phyloP scores from a whole-genome alignment of 2,113 vertebrate genomes.

The Daubentonia madagascariensis region DNA sequence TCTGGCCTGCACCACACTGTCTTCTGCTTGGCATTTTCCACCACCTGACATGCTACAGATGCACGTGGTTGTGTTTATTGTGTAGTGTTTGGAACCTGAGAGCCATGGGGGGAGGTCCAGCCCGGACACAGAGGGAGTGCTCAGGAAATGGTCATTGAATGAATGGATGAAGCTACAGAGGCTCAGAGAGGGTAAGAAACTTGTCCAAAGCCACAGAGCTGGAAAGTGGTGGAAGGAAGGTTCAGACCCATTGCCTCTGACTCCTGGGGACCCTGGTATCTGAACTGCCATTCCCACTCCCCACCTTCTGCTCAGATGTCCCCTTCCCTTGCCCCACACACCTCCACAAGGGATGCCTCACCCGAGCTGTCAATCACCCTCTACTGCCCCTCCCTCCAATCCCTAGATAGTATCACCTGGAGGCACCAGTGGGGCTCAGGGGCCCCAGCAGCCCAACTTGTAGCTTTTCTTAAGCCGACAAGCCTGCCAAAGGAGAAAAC shows the following conservation, averaged over 20 bases:
- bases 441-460: background rate
- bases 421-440: too few species aligned
- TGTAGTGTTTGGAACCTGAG: background rate
- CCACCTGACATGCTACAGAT: rapidly evolving
- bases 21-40: background rate
- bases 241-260: background rate
- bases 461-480: background rate
- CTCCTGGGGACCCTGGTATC: background rate
- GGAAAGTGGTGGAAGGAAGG: background rate
- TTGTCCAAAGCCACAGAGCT: background rate
- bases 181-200: background rate
- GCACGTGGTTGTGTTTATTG: background rate
- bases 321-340: background rate
- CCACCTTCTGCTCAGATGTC: background rate
- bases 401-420: background rate
- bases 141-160: background rate
- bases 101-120: rapidly evolving
- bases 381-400: rapidly evolving
- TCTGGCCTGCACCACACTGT: background rate
- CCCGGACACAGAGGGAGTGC: background rate
- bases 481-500: background rate
- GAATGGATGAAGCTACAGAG: background rate
- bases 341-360: too few species aligned
- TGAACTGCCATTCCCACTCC: too few species aligned
- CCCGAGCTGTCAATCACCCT: background rate